phyloP scores from a whole-genome alignment of 2,797 vertebrate species.

The Paramormyrops hopkinsi region DNA sequence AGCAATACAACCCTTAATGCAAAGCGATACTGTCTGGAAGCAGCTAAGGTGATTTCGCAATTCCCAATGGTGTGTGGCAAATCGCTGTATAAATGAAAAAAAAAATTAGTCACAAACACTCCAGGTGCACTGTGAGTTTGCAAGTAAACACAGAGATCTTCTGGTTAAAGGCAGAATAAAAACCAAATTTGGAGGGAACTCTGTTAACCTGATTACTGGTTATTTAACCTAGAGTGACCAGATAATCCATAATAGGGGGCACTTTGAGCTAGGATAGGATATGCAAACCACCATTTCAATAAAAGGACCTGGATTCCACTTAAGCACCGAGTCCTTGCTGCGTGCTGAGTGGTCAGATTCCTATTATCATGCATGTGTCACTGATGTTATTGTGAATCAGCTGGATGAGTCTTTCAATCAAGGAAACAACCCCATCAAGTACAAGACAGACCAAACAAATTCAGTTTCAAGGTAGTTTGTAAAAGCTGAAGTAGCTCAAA shows the following conservation, averaged over 20 bases:
- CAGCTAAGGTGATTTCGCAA: background rate
- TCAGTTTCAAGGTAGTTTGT: background rate
- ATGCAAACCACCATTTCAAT: background rate
- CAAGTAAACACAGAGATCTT: background rate
- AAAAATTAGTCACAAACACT: background rate
- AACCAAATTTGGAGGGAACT: background rate
- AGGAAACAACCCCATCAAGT: background rate
- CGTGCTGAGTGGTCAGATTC: background rate
- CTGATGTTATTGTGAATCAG: background rate
- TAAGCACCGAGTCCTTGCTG: background rate
- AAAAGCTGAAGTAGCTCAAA: background rate
- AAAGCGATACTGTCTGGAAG: conserved; percentile 13
- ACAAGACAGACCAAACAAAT: background rate
- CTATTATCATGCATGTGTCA: background rate
- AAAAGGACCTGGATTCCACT: background rate
- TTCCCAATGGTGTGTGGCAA: conserved; percentile 16
- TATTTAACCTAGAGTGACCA: background rate
- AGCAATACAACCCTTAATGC: conserved; percentile 25
- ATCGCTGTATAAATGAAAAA: background rate
- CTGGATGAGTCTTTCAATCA: background rate
- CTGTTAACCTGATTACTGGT: background rate
- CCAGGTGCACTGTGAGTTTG: background rate
- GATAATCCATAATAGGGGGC: background rate
- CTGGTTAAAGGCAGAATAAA: background rate
- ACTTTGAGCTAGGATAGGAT: background rate